Evolutionary conservation across 2,888 invertebrate genomes (phyloP).

Genomic region (Kuschelorhynchus macadamiae): DNA sequence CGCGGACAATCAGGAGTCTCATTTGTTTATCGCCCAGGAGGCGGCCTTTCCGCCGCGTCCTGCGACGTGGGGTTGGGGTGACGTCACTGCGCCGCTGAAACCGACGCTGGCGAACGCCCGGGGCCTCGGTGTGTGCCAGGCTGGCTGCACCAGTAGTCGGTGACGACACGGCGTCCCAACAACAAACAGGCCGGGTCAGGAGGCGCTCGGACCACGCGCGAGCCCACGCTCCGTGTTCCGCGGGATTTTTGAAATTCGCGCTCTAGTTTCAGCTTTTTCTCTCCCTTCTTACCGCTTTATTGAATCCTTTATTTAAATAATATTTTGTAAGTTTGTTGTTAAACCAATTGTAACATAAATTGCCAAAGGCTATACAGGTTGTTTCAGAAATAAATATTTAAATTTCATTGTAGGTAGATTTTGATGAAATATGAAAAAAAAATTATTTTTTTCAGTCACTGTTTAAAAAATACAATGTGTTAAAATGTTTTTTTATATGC

Average conservation of each 20-base stretch:
- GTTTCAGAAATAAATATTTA: too few relatives aligned
- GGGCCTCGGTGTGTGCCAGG: conserved; percentile 28
- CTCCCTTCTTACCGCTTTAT: background rate
- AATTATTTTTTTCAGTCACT: too few relatives aligned
- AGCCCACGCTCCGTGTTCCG: conserved; percentile 28
- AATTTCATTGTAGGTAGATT: too few relatives aligned
- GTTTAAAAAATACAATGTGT: too few relatives aligned
- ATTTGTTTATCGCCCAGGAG: conserved; percentile 13
- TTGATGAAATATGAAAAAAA: too few relatives aligned
- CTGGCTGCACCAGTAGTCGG: conserved; percentile 21
- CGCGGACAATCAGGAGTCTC: background rate
- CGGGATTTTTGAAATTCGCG: conserved; percentile 13
- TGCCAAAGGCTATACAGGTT: too few relatives aligned
- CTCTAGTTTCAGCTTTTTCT: background rate
- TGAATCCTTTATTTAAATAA: background rate
- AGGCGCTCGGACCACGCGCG: conserved; percentile 1
- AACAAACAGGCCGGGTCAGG: conserved; percentile 7
- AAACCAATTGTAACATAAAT: too few relatives aligned
- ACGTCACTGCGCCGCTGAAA: conserved; percentile 43
- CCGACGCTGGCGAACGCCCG: conserved; percentile 20
- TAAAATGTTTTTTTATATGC: too few relatives aligned
- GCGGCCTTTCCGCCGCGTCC: conserved; percentile 5
- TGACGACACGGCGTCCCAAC: conserved; percentile 32
- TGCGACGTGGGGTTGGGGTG: conserved; percentile 21
- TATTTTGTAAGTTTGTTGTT: too few relatives aligned